phyloP scores from a whole-genome alignment of 2,797 vertebrate species.

The Typhlichthys subterraneus region DNA sequence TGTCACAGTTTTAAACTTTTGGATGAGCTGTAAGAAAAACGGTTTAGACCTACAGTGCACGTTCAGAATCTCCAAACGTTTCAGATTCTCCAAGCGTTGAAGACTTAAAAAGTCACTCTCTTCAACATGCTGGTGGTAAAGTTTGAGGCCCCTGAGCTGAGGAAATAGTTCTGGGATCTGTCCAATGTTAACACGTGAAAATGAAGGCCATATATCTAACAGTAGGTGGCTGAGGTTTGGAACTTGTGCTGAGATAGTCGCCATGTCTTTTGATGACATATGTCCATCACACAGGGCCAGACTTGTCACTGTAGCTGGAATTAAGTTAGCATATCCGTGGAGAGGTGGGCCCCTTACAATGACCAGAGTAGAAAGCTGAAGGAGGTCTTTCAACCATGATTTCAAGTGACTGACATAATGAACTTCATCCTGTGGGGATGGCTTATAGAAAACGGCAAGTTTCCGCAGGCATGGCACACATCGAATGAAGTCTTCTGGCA shows the following conservation, averaged over 20 bases:
- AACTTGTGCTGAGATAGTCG: constrained; percentile 22
- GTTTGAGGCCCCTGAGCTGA: constrained; percentile 51
- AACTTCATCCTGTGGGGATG: not conserved
- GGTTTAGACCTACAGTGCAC: not conserved
- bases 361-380: constrained; percentile 42
- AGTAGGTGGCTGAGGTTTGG: constrained; percentile 62
- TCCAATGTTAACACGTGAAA: constrained; percentile 18
- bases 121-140: constrained; percentile 32
- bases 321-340: constrained; percentile 24
- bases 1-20: constrained; percentile 39
- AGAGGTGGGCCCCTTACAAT: constrained; percentile 45
- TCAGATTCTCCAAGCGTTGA: constrained; percentile 43
- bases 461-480: constrained; percentile 41
- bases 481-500: constrained; percentile 35
- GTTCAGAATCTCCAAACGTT: constrained; percentile 54
- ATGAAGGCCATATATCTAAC: constrained; percentile 52
- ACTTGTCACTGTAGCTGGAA: constrained; percentile 54
- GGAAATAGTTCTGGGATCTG: constrained; percentile 56
- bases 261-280: constrained; percentile 35
- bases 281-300: constrained; percentile 43
- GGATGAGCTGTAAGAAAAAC: constrained; percentile 4
- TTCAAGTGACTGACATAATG: constrained; percentile 14
- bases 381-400: constrained; percentile 54
- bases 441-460: constrained; percentile 43
- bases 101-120: constrained; percentile 47